These are phyloP conservation scores for Geophilus truncorum DNA, from an alignment of 2,888 invertebrate species.

Conservation along the genomic window DNA sequence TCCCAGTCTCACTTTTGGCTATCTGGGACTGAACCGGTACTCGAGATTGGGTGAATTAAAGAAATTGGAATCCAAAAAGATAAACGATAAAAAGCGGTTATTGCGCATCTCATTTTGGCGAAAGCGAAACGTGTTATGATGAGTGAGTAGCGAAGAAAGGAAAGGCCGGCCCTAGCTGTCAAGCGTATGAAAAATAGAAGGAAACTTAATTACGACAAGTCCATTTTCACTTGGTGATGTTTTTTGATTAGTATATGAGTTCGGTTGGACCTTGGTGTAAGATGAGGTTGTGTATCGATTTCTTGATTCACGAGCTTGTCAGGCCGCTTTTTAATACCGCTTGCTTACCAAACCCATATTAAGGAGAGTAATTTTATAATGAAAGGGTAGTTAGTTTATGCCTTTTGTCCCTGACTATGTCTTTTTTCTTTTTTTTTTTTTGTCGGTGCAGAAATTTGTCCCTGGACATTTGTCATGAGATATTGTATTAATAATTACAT, in stretches of 20 bases:
- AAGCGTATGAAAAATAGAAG: constrained; percentile 33
- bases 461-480: constrained; percentile 25
- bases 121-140: not conserved
- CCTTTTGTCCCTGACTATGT: not conserved
- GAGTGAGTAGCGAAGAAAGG: not conserved
- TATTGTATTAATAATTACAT: constrained; percentile 22
- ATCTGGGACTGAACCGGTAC: no score
- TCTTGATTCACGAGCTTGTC: constrained; percentile 12
- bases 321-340: not conserved
- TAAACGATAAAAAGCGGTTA: not conserved
- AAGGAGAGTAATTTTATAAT: constrained; percentile 7
- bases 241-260: constrained; percentile 23
- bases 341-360: not conserved
- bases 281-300: constrained; percentile 16
- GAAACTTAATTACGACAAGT: constrained; percentile 35
- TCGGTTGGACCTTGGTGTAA: not conserved
- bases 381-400: constrained; percentile 13
- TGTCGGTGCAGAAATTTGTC: not conserved
- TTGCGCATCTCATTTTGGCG: not conserved
- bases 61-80: constrained; percentile 1
- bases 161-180: constrained; percentile 31
- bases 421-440: not conserved
- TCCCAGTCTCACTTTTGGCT: no score
- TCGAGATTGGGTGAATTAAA: not conserved
- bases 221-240: constrained; percentile 31